Evolutionary conservation across 2,797 vertebrate genomes (phyloP), one percentile per base, ranked within the genome.

Genomic region (Coregonus ussuriensis): DNA sequence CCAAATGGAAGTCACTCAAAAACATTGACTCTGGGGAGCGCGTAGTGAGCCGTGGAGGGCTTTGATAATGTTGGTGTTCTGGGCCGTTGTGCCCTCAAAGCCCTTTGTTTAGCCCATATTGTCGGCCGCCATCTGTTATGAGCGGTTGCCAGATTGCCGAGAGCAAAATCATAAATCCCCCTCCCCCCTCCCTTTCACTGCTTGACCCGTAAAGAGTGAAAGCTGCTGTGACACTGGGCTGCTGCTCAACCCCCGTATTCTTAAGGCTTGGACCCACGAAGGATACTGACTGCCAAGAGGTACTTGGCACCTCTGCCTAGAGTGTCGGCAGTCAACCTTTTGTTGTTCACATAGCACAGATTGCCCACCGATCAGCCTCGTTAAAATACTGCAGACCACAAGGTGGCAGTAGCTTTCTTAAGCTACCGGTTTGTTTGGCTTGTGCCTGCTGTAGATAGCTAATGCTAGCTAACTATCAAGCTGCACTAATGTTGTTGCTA

Each of bases 71-170:
- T 81, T 85, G 78, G 83, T 63, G 74, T 86, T 88, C 82, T 79
- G 83, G 89, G 77, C 84, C 52, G 13, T 56, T 71, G 59, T 76
- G 67, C 73, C 83, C 75, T 85, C 72, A 87, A 90, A 91, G 87
- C 81, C 80, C 83, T 91, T 90, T 93, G 88, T 91, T 88, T 89
- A 81, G 83, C 83, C 77, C 75, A 83, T 88, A 88, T 88, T 77
- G 18, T 89, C 77, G 82, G 78, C 84, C 69, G 73, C 89, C 87
- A 91, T 92, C 92, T 93, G 91, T 88, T 92, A 71, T 85, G 83
- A 89, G 71, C 77, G 73, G 86, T 2, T 11, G 88, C 88, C 91
- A 91, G 87, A 89, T 87, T 85, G 77, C 85, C 79, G 29, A 16
- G 37, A 69, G 66, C 81, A 87, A 78, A 79, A 86, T 83, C 76